Conservation (phyloP, 2,797 vertebrate species). For the Squalus acanthias region DNA sequence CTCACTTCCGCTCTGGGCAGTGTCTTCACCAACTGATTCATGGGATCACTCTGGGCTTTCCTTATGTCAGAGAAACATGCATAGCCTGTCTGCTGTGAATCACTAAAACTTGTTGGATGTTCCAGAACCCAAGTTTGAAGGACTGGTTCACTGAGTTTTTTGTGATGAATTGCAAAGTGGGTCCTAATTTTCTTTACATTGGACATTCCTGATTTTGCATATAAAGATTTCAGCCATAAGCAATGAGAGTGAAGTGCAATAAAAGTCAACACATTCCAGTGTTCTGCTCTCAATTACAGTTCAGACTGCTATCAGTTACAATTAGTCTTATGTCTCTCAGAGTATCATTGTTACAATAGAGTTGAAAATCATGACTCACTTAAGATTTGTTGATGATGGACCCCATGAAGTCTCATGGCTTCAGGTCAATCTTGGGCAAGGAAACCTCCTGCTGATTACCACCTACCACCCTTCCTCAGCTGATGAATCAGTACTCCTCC, state of each 20-base stretch:
- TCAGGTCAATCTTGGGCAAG: too few relatives aligned
- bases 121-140: neutral
- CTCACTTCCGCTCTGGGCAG: neutral
- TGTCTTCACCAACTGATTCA: neutral
- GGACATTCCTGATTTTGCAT: neutral
- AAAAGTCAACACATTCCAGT: neutral
- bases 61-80: neutral
- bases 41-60: neutral
- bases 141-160: neutral
- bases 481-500: too few relatives aligned
- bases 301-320: neutral
- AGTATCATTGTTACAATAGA: neutral
- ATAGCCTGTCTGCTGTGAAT: neutral
- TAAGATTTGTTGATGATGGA: neutral
- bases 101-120: neutral
- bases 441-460: too few relatives aligned
- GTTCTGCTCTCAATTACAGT: neutral
- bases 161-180: neutral
- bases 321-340: neutral
- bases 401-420: too few relatives aligned
- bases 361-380: neutral
- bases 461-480: too few relatives aligned
- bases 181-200: neutral
- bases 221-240: neutral
- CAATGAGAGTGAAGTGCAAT: neutral